Conservation (phyloP, 2,113 vertebrate genomes). For the Ibidorhyncha struthersii region DNA sequence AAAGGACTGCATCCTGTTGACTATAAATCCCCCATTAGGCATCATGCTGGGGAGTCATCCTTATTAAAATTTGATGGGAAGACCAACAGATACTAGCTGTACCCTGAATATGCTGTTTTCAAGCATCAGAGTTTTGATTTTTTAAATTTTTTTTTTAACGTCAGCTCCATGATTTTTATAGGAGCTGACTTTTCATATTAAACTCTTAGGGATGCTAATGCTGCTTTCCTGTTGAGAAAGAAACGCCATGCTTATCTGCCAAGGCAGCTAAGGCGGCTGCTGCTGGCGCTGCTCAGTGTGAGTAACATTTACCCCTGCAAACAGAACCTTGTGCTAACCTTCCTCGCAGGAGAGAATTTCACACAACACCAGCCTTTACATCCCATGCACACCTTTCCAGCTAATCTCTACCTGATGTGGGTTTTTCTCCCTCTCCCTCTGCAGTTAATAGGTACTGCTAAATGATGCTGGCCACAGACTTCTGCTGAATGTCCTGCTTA, state of each 20-base stretch:
- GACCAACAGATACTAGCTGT: background rate
- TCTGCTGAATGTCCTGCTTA: background rate
- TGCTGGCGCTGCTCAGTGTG: background rate
- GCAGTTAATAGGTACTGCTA: background rate
- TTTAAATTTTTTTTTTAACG: background rate
- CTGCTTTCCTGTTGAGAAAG: background rate
- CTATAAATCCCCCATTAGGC: background rate
- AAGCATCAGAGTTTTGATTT: background rate
- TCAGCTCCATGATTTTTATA: background rate
- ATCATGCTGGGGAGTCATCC: background rate
- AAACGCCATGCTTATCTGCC: conserved; percentile 3
- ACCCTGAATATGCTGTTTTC: background rate
- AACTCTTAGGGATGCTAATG: background rate
- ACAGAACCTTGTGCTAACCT: background rate
- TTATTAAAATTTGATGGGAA: background rate
- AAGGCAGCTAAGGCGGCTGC: background rate
- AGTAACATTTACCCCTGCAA: background rate
- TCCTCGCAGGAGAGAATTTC: background rate
- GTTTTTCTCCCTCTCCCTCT: background rate
- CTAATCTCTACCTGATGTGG: background rate
- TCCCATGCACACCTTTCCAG: background rate
- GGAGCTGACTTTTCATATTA: background rate
- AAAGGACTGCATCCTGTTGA: background rate
- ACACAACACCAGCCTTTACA: background rate
- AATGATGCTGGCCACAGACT: background rate